Evolutionary conservation across 2,113 vertebrate genomes (phyloP).

Genomic region (Chiloscyllium plagiosum): DNA sequence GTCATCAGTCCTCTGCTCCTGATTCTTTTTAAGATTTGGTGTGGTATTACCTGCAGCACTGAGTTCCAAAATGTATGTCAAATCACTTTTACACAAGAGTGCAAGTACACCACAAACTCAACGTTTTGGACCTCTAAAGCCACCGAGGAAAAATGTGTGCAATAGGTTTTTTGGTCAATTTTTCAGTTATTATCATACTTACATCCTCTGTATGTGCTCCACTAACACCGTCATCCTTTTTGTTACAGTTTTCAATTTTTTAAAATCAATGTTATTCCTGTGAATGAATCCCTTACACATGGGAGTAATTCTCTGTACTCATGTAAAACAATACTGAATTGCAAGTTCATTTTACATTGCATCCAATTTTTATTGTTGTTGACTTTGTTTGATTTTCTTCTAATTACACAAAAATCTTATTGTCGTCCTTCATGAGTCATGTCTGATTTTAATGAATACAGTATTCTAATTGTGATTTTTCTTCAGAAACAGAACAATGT

Average conservation of each 20-base stretch:
- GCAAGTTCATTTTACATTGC: background rate
- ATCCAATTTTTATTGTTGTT: background rate
- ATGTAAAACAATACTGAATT: background rate
- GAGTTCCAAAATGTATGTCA: too few species aligned
- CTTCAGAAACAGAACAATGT: background rate
- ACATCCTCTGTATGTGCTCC: background rate
- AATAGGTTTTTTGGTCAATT: background rate
- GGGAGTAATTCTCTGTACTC: background rate
- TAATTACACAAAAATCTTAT: background rate
- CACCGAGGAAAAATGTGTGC: background rate
- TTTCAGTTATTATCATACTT: background rate
- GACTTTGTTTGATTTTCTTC: background rate
- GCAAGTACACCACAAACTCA: background rate
- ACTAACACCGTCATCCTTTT: background rate
- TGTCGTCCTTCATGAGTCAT: background rate
- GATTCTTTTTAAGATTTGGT: too few species aligned
- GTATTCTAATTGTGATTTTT: background rate
- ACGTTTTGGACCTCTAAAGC: background rate
- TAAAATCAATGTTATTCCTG: background rate
- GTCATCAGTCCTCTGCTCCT: too few species aligned
- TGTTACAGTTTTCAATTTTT: background rate
- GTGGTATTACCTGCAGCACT: background rate
- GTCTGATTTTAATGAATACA: background rate
- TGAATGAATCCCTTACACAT: background rate
- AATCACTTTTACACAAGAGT: background rate